These are phyloP conservation scores for Bombus superbus DNA, from an alignment of 1,140 invertebrate species.

Conservation along the genomic window DNA sequence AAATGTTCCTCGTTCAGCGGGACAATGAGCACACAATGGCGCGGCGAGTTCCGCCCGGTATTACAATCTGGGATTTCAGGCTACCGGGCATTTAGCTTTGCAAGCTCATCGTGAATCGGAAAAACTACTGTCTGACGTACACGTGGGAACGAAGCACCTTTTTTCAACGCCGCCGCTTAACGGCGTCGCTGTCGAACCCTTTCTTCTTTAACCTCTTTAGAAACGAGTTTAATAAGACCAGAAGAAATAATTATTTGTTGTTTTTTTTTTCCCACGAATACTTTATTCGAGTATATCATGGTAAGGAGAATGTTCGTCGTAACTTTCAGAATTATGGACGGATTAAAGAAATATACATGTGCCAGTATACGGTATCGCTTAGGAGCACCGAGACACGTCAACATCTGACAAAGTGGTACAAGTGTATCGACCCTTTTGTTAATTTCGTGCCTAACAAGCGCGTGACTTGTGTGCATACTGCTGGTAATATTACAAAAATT, in stretches of 20 bases:
- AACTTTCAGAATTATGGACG: too few relatives aligned
- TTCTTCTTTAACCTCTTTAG: too few relatives aligned
- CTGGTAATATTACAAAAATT: constrained; percentile 42
- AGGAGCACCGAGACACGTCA: not conserved
- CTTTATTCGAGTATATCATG: too few relatives aligned
- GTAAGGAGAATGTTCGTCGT: too few relatives aligned
- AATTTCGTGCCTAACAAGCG: not conserved
- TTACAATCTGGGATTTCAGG: constrained; percentile 65
- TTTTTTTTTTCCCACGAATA: too few relatives aligned
- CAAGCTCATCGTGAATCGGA: constrained; percentile 77
- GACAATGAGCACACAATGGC: constrained; percentile 74
- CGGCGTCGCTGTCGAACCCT: too few relatives aligned
- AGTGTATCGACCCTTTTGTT: not conserved
- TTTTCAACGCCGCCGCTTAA: constrained; percentile 15
- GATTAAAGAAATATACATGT: too few relatives aligned
- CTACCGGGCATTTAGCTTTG: constrained; percentile 72
- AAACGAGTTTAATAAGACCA: too few relatives aligned
- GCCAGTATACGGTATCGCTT: not conserved
- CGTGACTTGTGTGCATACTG: not conserved
- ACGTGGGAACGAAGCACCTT: constrained; percentile 72
- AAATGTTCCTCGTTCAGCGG: constrained; percentile 74
- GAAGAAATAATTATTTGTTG: too few relatives aligned
- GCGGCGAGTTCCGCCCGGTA: constrained; percentile 52
- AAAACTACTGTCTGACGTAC: constrained; percentile 61
- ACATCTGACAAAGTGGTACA: too few relatives aligned